These are phyloP conservation scores for Ammodytes marinus DNA, from an alignment of 2,113 vertebrate genomes.

Conservation along the genomic window DNA sequence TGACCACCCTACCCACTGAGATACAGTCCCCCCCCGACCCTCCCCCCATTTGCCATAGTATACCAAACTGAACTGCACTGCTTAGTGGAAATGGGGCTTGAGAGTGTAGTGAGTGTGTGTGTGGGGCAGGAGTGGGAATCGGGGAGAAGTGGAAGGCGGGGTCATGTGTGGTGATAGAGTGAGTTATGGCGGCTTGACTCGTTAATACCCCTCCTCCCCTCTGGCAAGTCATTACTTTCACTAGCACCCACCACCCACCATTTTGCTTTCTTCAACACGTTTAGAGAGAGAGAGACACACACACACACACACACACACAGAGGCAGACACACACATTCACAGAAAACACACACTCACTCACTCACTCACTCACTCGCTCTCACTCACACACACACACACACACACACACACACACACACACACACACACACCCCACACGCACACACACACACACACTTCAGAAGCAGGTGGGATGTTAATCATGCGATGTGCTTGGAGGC, in stretches of 20 bases:
- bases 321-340: too few species aligned
- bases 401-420: neutral
- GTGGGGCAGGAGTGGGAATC: conserved; percentile 52
- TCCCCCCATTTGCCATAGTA: too few species aligned
- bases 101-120: conserved; percentile 17
- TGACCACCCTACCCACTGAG: too few species aligned
- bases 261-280: conserved; percentile 48
- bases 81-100: too few species aligned
- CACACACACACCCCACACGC: conserved; percentile 7
- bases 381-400: neutral
- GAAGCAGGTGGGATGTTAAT: conserved; percentile 60
- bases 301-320: too few species aligned
- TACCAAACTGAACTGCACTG: too few species aligned
- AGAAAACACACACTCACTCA: too few species aligned
- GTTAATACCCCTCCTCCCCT: conserved; percentile 34
- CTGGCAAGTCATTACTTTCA: conserved; percentile 57
- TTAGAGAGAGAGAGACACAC: neutral
- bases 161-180: conserved; percentile 47
- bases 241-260: conserved; percentile 34
- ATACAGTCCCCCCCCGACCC: too few species aligned
- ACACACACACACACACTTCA: conserved; percentile 9
- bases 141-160: neutral
- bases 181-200: conserved; percentile 56
- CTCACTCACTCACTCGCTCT: too few species aligned
- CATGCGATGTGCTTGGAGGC: conserved; percentile 39